Base-by-base conservation (phyloP, 2,888 invertebrate genomes). In the Icerya purchasi region DNA sequence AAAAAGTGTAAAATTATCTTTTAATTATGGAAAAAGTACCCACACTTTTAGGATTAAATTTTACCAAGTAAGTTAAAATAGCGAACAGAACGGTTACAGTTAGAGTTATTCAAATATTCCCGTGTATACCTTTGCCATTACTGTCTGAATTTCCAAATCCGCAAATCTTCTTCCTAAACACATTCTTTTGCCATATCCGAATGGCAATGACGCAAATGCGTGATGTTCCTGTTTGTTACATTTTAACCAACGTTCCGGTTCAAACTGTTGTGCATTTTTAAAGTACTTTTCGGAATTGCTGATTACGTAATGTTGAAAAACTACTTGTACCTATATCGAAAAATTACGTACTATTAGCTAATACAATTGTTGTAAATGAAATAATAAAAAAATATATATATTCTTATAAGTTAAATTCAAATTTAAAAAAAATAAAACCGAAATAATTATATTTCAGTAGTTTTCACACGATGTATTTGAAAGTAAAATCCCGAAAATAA, bases 141-240 rank as follows among this genome's bases (percentile, higher is more conserved):
- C 72, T 56, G 87, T 81, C 74, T 90, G 87, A 72, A 91, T 86
- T 74, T 92, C 91, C 62, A 91, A 76, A 69, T 91, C 91, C 5
- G 91, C 91, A 69, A 91, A 90, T 64, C 91, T 75, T 60, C 88
- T 75, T 0, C 91, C 91, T 59, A 89, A 72, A 67, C 89, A 89
- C 78, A 88, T 87, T 57, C 89, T 76, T 1, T 86, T 84, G 0
- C 89, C 89, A 65, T 84, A 81, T 0, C 89, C 85, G 65, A 83
- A 86, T 0, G 85, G 85, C 36, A 85, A 70, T 0, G 83, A 81
- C 0, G 84, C 82, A 69, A 82, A 86, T 0, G 84, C 81, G 68
- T 84, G 84, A 24, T 82, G 73, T 50, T 63, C 61, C 51, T 61
- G 56, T 25, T 62, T 62, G 54, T 61, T 65, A n/a, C 61, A 62